A percentile compares a stretch with the other conserved stretches of the same genome.
Conservation (phyloP, 2,113 vertebrate genomes). For the Cryptotis parvus region DNA sequence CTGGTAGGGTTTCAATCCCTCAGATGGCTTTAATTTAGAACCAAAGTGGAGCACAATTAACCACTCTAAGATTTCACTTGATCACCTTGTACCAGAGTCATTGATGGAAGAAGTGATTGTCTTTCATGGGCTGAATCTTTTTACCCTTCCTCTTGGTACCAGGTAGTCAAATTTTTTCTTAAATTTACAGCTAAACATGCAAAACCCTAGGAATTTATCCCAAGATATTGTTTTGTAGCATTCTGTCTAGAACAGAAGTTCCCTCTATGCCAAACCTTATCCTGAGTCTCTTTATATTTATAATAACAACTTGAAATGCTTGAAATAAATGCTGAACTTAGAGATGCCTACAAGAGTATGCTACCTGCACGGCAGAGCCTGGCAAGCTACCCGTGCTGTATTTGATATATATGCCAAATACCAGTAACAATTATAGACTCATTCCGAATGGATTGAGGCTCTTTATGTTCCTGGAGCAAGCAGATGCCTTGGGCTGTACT, state of each 20-base stretch:
- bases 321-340: too few species aligned
- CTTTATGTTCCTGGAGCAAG: too few species aligned
- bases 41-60: not conserved
- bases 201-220: not conserved
- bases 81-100: not conserved
- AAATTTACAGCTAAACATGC: not conserved
- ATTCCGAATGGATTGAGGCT: too few species aligned
- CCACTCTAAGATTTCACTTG: not conserved
- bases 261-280: not conserved
- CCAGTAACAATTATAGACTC: too few species aligned
- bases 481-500: too few species aligned
- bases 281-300: not conserved
- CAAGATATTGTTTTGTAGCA: not conserved
- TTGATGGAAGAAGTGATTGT: not conserved
- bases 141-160: not conserved
- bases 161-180: not conserved
- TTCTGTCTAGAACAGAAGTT: not conserved
- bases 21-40: not conserved
- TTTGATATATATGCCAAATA: too few species aligned
- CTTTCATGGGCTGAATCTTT: not conserved
- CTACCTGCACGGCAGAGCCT: too few species aligned
- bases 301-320: not conserved
- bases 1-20: not conserved
- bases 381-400: too few species aligned
- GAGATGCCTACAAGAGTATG: too few species aligned